Conservation (phyloP, 2,113 vertebrate genomes). For the Dromas ardeola region DNA sequence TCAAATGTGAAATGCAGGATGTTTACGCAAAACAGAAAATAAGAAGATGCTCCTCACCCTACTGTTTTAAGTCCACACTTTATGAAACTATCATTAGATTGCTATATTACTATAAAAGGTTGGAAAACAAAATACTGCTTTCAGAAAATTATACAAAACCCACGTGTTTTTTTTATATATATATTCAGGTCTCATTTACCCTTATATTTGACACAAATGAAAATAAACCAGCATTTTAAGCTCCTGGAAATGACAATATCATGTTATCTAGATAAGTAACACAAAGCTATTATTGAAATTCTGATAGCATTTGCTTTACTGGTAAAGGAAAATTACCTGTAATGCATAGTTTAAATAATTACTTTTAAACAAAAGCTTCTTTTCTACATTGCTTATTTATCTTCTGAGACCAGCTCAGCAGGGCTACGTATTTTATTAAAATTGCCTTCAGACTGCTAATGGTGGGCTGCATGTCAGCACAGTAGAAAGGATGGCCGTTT, state of each 20-base stretch:
- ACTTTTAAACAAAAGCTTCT: conserved; percentile 84
- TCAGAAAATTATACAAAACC: conserved; percentile 39
- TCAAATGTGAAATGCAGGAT: conserved; percentile 39
- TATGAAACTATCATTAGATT: conserved; percentile 52
- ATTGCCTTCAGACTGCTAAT: conserved; percentile 80
- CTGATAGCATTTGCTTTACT: conserved; percentile 77
- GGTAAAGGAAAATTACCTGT: conserved; percentile 82
- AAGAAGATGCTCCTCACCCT: conserved; percentile 45
- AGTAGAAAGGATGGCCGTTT: conserved; percentile 63
- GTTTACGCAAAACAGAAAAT: conserved; percentile 54
- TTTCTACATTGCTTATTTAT: conserved; percentile 74
- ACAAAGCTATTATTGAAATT: conserved; percentile 76
- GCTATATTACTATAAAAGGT: conserved; percentile 55
- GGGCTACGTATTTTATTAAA: conserved; percentile 78
- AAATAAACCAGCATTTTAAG: conserved; percentile 69
- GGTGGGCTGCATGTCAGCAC: conserved; percentile 62
- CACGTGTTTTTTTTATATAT: background rate
- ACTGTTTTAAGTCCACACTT: conserved; percentile 45
- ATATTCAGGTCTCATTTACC: conserved; percentile 62
- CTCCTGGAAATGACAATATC: conserved; percentile 74
- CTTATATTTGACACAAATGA: conserved; percentile 61
- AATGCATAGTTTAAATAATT: conserved; percentile 84
- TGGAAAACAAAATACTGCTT: conserved; percentile 27
- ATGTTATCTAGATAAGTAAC: conserved; percentile 67
- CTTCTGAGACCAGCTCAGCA: conserved; percentile 73